phyloP scores from a whole-genome alignment of 2,888 invertebrate genomes.

The Hydrotaea cyrtoneurina region DNA sequence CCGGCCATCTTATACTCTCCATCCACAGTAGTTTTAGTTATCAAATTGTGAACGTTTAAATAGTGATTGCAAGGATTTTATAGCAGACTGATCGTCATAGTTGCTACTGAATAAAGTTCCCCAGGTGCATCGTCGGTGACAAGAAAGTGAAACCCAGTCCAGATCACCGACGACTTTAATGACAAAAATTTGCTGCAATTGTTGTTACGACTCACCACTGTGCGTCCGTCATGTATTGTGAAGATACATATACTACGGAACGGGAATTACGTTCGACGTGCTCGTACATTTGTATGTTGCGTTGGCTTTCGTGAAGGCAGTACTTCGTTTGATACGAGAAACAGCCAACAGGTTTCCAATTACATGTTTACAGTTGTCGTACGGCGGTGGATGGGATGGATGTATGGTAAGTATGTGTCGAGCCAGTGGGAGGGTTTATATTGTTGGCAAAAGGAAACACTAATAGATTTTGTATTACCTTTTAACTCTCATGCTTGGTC shows the following conservation, averaged over 20 bases:
- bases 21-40: too few relatives aligned
- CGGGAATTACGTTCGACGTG: conserved; percentile 7
- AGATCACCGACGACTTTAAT: too few relatives aligned
- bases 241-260: neutral
- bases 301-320: neutral
- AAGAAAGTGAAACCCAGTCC: too few relatives aligned
- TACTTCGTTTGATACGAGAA: neutral
- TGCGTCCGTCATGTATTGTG: neutral
- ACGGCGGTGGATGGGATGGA: conserved; percentile 45
- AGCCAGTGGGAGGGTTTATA: conserved; percentile 43
- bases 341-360: conserved; percentile 67
- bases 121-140: too few relatives aligned
- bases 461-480: conserved; percentile 69
- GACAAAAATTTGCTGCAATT: too few relatives aligned
- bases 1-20: too few relatives aligned
- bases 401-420: neutral
- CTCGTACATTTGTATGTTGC: conserved; percentile 40
- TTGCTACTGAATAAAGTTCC: too few relatives aligned
- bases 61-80: too few relatives aligned
- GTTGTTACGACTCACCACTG: neutral
- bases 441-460: conserved; percentile 54
- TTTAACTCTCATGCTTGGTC: conserved; percentile 66
- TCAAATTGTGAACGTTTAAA: too few relatives aligned
- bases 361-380: conserved; percentile 58
- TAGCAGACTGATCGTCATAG: too few relatives aligned